phyloP scores from a whole-genome alignment of 2,113 vertebrate species.

The Dipodomys spectabilis region DNA sequence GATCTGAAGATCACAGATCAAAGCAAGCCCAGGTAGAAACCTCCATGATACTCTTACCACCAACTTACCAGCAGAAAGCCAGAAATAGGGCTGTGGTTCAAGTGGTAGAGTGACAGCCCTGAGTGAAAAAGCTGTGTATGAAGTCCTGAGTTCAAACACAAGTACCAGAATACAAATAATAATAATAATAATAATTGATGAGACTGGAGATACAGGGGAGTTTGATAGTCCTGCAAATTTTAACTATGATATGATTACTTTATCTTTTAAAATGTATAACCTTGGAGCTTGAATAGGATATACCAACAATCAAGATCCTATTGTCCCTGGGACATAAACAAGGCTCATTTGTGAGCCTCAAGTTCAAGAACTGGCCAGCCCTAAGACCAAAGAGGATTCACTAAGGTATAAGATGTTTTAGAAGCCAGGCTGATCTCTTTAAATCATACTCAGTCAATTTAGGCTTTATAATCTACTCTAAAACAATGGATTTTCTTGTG shows the following conservation, averaged over 20 bases:
- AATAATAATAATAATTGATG: not conserved
- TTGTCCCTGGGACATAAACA: not conserved
- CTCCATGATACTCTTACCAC: too few species aligned
- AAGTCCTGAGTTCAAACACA: too few species aligned
- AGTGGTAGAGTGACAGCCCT: too few species aligned
- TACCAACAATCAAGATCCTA: not conserved
- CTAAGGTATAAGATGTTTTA: not conserved
- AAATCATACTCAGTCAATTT: not conserved
- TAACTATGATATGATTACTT: not conserved
- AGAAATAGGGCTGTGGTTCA: too few species aligned
- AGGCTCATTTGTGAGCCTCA: not conserved
- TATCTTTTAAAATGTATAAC: not conserved
- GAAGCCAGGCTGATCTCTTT: not conserved
- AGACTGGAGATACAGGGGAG: not conserved
- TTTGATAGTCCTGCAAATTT: not conserved
- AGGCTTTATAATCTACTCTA: not conserved
- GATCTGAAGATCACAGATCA: too few species aligned
- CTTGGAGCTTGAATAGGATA: not conserved
- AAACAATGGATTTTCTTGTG: constrained; percentile 29
- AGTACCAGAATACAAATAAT: too few species aligned
- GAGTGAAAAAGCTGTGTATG: too few species aligned
- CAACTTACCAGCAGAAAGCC: too few species aligned
- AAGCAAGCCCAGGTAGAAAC: too few species aligned
- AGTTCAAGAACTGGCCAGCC: not conserved
- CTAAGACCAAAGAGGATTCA: not conserved